phyloP scores from a whole-genome alignment of 2,888 invertebrate species.

The Leptogaster cylindrica region DNA sequence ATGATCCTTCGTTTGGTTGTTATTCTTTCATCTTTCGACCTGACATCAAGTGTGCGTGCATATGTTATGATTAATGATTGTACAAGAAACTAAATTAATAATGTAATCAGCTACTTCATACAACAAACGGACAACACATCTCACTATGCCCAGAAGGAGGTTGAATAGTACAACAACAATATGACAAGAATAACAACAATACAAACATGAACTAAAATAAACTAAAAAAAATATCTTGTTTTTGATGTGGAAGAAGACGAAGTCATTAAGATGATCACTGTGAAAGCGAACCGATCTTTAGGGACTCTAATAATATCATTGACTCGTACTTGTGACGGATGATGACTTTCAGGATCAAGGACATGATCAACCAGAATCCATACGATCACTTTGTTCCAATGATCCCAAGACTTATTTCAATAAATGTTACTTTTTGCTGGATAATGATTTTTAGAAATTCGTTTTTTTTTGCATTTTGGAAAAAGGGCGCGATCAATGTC shows the following conservation, averaged over 20 bases:
- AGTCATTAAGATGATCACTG: slow-evolving; percentile 15
- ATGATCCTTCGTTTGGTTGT: slow-evolving; percentile 23
- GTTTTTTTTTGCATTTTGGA: too few species aligned
- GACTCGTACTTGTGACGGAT: slow-evolving; percentile 13
- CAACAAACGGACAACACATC: slow-evolving; percentile 40
- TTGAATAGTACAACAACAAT: slow-evolving; percentile 31
- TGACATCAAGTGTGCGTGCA: slow-evolving; percentile 29
- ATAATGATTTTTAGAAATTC: too few species aligned
- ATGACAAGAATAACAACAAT: slow-evolving; percentile 24
- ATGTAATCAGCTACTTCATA: slow-evolving; percentile 57
- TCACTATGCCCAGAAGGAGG: slow-evolving; percentile 35
- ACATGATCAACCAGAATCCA: too few species aligned
- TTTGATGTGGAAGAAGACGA: slow-evolving; percentile 24
- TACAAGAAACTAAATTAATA: slow-evolving; percentile 60
- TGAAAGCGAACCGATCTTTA: slow-evolving; percentile 22
- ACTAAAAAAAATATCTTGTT: too few species aligned
- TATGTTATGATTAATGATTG: slow-evolving; percentile 61
- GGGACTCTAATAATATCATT: not conserved
- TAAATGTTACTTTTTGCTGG: too few species aligned
- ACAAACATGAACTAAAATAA: too few species aligned
- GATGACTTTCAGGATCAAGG: slow-evolving; percentile 22
- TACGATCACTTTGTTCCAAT: too few species aligned
- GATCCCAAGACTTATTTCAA: too few species aligned
- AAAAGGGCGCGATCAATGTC: too few species aligned
- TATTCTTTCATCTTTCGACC: slow-evolving; percentile 10